Base-by-base conservation (phyloP, 2,888 invertebrate genomes). In the Eupsilia transversa region DNA sequence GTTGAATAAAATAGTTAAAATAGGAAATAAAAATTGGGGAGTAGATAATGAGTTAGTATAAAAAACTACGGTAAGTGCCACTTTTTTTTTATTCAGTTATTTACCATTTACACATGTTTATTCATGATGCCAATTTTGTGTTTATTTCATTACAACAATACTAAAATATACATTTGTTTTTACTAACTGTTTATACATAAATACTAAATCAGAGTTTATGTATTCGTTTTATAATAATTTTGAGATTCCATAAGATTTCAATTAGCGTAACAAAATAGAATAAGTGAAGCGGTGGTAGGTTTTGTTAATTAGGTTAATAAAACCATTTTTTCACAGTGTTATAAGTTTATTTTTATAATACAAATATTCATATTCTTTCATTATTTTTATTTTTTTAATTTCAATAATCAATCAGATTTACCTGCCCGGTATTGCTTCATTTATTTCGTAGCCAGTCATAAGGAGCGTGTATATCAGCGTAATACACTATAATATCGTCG, bases 401-500 rank as follows among this genome's bases (percentile, higher is more conserved):
- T 43, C 20, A 33, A 7, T 14, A 54, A 54, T 23, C 20, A 5
- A 20, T 27, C 20, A 20, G 27, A 20, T 27, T 33, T 2, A n/a
- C 1, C 6, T 35, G 3, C 20, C 4, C 38, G 0, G 6, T 7
- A 30, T n/a, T 12, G n/a, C 17, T 17, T 43, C 20, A 56, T 46
- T 57, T 43, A 20, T 9, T 33, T 59, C 0, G 3, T 33, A n/a
- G 3, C 12, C 49, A 46, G 20, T 77, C 57, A 56, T 69, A 59
- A n/a, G 82, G 60, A 14, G 54, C 78, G 70, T 91, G 89, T 17
- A n/a, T 38, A 56, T 86, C 75, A 27, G 65, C 57, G 17, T 86
- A 81, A 46, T 70, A 79, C 0, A 90, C 85, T 17, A 91, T 84
- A 2, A 76, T 20, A 12, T 88, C 80, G 3, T 86, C 64, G 0